Evolutionary conservation across 1,140 invertebrate genomes (phyloP), one percentile per base, ranked within the genome.

Genomic region (Oppia nitens): DNA sequence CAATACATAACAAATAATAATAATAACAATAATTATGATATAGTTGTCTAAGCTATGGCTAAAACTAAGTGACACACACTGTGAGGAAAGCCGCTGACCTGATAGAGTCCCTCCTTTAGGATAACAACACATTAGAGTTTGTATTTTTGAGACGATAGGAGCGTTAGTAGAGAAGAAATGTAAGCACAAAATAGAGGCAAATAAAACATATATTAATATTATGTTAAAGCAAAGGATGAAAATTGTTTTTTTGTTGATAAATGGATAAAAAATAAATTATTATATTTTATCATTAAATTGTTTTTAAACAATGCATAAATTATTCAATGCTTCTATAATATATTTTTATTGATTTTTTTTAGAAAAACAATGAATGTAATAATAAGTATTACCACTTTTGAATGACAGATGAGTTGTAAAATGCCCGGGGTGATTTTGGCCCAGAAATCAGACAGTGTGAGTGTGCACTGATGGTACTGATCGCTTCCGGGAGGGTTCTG

Each of bases 391-490:
- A 93, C 87, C 64, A 87, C 80, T 81, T 91, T 94, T 6, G 90
- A 93, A 68, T 92, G 85, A 17, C 87, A 84, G 9, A 98, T 80
- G 25, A 98, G 74, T 71, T 97, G 89, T 29, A 98, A 72, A 60
- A 99, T 84, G 55, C 84, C 87, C 0, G 92, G 94, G 21, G 94
- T 97, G 1, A 98, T 85, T 74, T 96, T 91, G 3, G 85, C 85
- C 95, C 95, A 99, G 76, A 98, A 98, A 72, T 98, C 94, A 76
- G 67, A 84, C 80, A 53, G 78, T 74, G 67, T 91, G 83, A 52
- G 74, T 66, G 77, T 80, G 55, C 64, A 62, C 47, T 62, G 63
- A 63, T 60, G 60, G 48, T 66, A 60, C 48, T 68, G 67, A 47
- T 71, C 60, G 78, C 79, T 66, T 73, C 69, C 67, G 77, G 79